Evolutionary conservation across 2,113 vertebrate species (phyloP), one percentile per base, ranked within the genome.

Genomic region (Eulemur macaco): DNA sequence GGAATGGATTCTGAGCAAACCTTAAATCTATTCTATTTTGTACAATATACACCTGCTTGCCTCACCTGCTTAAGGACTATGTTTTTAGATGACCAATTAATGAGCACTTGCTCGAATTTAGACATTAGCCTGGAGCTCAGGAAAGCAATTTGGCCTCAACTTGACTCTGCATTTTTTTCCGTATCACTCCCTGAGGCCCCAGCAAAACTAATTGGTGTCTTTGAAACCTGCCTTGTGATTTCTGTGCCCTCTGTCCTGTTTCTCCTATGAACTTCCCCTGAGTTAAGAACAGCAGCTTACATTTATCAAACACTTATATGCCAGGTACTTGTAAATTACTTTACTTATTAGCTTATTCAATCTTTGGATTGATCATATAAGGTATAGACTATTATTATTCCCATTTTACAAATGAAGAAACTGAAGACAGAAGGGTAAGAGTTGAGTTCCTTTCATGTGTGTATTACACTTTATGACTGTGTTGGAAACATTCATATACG

Each of bases 71-170:
- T 86, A 73, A 83, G 58, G 69, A 91, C 68, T 45, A 17, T 4
- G 5, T 64, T 91, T 94, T 86, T 95, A 94, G 82, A 84, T 95
- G 77, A 96, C 86, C 93, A 90, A 89, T 97, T 94, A 96, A 88
- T 60, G 91, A 93, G 83, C 63, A 93, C 10, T 96, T 93, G 68
- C 27, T 97, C 25, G 86, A 91, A 90, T 60, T 83, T 69, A 94
- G 96, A 86, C 74, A 66, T 85, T 66, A 92, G 60, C 68, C 56
- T 60, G 20, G 89, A 96, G 95, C 71, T 91, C 60, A 92, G 83
- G 92, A 63, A 94, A 86, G 60, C 31, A 95, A 97, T 95, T 73
- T 96, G 95, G 91, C 34, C 47, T 29, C 52, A 76, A 81, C 42
- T 56, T 68, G 27, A 50, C 58, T 94, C 76, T 82, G n/a, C 66